Base-by-base conservation (phyloP, 1,140 invertebrate species). In the Papilio polyxenes region DNA sequence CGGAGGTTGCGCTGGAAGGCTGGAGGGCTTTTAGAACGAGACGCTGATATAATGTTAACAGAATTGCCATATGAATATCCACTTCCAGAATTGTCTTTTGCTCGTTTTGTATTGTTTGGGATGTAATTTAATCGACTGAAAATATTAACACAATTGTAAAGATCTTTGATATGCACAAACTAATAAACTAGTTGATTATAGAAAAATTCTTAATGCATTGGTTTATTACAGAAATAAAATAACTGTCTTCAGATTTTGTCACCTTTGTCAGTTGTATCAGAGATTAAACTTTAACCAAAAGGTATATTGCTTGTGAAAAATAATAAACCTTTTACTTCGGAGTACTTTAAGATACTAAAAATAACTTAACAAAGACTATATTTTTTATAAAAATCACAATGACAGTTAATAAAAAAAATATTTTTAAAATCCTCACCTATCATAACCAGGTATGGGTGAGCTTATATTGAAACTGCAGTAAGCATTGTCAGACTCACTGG, bases 401-500 rank as follows among this genome's bases (percentile, higher is more conserved):
- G 4, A 44, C 7, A 44, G 3, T 44, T 44, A 44, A 6, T 44
- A 44, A 44, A 44, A 40, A 40, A 44, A 44, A 44, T 44, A 44
- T 7, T 44, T 85, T 89, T 84, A 81, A 88, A 89, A 49, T 49
- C 86, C 87, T 86, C 76, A 94, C 92, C 87, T 90, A 72, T 93
- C 92, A 90, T 91, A 93, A 17, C 88, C 90, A 69, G 88, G 85
- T 84, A 89, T 89, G 0, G 92, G 89, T 40, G 89, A 85, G 48
- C 86, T 87, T 81, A 92, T 83, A 77, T 88, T 88, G 85, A 85
- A 92, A 84, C 80, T 92, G 84, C 90, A 89, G 82, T 89, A 92
- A 40, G 91, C 85, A 81, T 94, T 93, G 76, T 94, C 93, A 81
- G 93, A 93, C 89, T 94, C 93, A 89, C 92, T 93, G 5, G 91